phyloP scores from a whole-genome alignment of 2,888 invertebrate species.

The Melanostoma scalare region DNA sequence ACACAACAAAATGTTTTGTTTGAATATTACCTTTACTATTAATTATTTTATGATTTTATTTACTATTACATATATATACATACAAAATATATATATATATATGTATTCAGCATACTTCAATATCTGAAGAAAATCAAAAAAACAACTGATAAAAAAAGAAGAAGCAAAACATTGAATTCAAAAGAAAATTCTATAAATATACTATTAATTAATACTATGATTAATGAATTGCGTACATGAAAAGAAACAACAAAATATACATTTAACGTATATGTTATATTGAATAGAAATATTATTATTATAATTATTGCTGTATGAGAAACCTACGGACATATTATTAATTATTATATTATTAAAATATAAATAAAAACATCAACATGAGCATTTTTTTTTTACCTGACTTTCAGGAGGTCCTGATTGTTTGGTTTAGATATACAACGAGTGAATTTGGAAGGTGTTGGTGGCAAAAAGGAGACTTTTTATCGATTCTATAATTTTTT shows the following conservation, averaged over 20 bases:
- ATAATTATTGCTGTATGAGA: constrained; percentile 77
- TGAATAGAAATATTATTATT: constrained; percentile 80
- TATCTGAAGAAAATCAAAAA: constrained; percentile 56
- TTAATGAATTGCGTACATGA: constrained; percentile 73
- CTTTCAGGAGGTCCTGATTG: no score
- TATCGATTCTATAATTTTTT: no score
- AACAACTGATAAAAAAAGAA: constrained; percentile 8
- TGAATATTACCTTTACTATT: constrained; percentile 57
- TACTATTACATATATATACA: no score
- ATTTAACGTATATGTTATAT: constrained; percentile 76
- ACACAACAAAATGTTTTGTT: constrained; percentile 59
- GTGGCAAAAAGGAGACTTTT: no score
- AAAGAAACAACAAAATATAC: constrained; percentile 70
- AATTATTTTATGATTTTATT: no score
- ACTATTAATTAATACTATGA: constrained; percentile 71
- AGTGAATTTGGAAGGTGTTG: no score
- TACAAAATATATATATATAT: constrained; percentile 39
- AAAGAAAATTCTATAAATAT: constrained; percentile 68
- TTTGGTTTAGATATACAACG: no score
- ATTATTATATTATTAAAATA: constrained; percentile 80
- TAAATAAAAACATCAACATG: constrained; percentile 75
- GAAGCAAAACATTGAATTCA: constrained; percentile 44
- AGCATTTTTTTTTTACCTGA: constrained; percentile 32
- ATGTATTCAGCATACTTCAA: constrained; percentile 66
- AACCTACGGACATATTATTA: constrained; percentile 75